A percentile compares a stretch with the other conserved stretches of the same genome.
Conservation (phyloP, 2,888 invertebrate species). For the Agrotis exclamationis region DNA sequence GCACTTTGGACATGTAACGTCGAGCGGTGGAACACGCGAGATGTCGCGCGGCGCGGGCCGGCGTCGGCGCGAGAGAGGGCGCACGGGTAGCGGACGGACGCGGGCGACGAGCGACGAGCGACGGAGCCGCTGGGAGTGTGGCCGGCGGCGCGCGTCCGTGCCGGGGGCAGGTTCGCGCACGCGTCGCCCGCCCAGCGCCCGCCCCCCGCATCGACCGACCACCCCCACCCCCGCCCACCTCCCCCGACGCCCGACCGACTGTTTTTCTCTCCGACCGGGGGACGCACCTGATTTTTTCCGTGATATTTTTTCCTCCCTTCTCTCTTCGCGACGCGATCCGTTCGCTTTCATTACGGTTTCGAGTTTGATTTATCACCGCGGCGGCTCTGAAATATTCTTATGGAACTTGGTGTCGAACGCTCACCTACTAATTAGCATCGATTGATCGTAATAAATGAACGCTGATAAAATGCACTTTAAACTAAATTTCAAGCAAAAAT, state of each 20-base stretch:
- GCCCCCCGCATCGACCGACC: constrained; percentile 86
- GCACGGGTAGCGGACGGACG: constrained; percentile 81
- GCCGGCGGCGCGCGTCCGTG: constrained; percentile 73
- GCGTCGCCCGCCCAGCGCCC: constrained; percentile 85
- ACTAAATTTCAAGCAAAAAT: not conserved
- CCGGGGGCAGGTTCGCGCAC: constrained; percentile 83
- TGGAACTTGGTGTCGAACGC: constrained; percentile 88
- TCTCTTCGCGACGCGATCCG: constrained; percentile 91
- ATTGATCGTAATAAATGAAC: constrained; percentile 77
- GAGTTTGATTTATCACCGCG: constrained; percentile 91
- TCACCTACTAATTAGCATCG: constrained; percentile 89
- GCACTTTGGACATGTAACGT: constrained; percentile 90
- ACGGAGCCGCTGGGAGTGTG: constrained; percentile 76
- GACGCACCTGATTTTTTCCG: constrained; percentile 91
- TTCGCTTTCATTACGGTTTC: constrained; percentile 91
- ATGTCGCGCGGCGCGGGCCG: constrained; percentile 86
- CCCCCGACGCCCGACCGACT: constrained; percentile 83
- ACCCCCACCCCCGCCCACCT: constrained; percentile 83
- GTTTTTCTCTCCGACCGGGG: constrained; percentile 90
- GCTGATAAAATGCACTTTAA: constrained; percentile 39
- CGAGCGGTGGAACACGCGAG: constrained; percentile 78
- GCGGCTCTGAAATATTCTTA: constrained; percentile 90
- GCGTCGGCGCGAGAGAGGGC: constrained; percentile 86
- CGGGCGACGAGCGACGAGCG: constrained; percentile 73
- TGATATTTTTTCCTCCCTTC: constrained; percentile 91